Evolutionary conservation across 2,797 vertebrate species (phyloP), one percentile per base, ranked within the genome.

Genomic region (Neoniphon sammara): DNA sequence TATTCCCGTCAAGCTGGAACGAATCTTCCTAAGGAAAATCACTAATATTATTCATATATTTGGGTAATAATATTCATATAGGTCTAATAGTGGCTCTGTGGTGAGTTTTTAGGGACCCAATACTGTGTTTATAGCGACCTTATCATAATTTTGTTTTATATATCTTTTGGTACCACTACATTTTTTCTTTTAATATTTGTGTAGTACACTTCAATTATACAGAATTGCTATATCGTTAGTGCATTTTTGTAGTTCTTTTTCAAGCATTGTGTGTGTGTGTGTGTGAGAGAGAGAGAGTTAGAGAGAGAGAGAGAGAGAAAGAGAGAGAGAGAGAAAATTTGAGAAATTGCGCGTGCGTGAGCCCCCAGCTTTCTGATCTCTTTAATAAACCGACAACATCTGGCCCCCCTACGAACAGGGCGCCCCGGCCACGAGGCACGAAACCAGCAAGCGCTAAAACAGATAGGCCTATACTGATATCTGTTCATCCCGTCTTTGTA

Each of bases 341-440:
- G 25, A 27, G 25, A 27, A 27, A 27, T 27, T 27, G 31, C 11
- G 10, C 8, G 17, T 61, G 7, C 14, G 36, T 12, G 31, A 5
- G 34, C 60, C 60, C 17, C 42, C 7, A 23, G 21, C 42, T 30
- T 6, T 42, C 21, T 47, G 42, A 47, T 54, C 59, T 62, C 57
- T 80, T 58, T 78, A 73, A 66, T 56, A 80, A 71, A 68, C 63
- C 4, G 1, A 65, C 36, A 69, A 86, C 89, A 89, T 90, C 89
- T 88, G 88, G 80, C 68, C 55, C 55, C 49, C 14, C 47, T 70
- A 65, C 79, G 66, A 84, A 62, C 71, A 86, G 73, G 56, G 65
- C 62, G 75, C 65, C 83, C 80, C 23, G 12, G 30, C 42, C 34
- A 14, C 64, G 79, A 73, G 57, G 83, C 25, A 27, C 25, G 25